Base-by-base conservation (phyloP, 2,113 vertebrate genomes). In the Dasyprocta punctata region DNA sequence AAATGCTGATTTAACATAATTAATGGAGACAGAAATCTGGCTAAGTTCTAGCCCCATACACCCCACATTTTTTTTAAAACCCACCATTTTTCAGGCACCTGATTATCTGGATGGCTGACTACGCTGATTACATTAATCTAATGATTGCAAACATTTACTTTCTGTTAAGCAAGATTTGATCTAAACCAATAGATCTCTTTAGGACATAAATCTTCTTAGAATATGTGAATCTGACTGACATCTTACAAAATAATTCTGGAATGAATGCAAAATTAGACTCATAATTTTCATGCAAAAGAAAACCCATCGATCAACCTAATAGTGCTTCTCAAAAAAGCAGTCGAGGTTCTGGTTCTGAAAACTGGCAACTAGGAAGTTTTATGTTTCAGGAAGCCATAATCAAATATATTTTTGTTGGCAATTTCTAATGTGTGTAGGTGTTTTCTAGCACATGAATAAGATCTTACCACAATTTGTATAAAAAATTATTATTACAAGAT, bases 241-340 rank as follows among this genome's bases (percentile, higher is more conserved):
- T 56, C 77, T 97, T 88, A 96, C 77, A 93, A 93, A 96, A 80
- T 93, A 93, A 96, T 89, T 94, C 36, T 54, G 86, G 88, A 84
- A 97, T 94, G 96, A 83, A 95, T 90, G 86, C 86, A 97, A 93
- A 97, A 96, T 96, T 95, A 93, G 89, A 86, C 94, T 96, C 78
- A 0, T 41, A 88, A 83, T 95, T 97, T 95, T 84, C 90, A 86
- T 87, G 88, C 49, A 97, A 95, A 92, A 73, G 61, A 92, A 96
- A 96, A 93, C 24, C 82, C 52, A 90, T 71, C 60, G 58, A 92
- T 93, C 80, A 93, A 86, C 49, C 28, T 86, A 91, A 96, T 11
- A 83, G 82, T 75, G 36, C 75, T 58, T 94, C 86, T 81, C 60
- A 94, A 54, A 96, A 96, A 95, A 96, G 38, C 73, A 89, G 61